Evolutionary conservation across 1,140 invertebrate species (phyloP).

Genomic region (Coptotermes formosanus): DNA sequence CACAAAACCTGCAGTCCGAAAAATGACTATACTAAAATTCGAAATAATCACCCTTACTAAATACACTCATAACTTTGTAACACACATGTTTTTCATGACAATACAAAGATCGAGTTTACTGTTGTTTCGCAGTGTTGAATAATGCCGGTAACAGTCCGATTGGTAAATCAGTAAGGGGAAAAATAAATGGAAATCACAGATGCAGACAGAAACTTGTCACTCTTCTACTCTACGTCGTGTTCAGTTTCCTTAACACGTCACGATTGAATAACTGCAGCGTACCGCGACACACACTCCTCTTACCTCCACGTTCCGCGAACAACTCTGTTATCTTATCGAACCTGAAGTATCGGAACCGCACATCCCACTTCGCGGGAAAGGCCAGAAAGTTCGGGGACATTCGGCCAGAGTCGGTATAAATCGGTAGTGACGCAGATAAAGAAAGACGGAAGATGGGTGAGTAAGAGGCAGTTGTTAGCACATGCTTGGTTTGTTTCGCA

Average conservation of each 20-base stretch:
- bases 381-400: neutral
- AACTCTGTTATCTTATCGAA: neutral
- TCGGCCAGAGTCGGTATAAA: neutral
- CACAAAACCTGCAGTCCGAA: neutral
- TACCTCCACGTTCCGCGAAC: neutral
- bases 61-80: neutral
- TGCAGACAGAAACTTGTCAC: neutral
- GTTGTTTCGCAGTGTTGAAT: neutral
- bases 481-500: neutral
- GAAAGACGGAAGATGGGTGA: neutral
- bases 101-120: neutral
- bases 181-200: neutral
- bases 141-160: neutral
- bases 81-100: neutral
- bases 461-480: neutral
- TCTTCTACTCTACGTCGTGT: neutral
- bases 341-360: neutral
- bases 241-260: neutral
- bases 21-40: neutral
- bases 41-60: neutral
- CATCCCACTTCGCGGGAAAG: slow-evolving; percentile 16
- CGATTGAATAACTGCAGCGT: neutral
- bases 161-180: neutral
- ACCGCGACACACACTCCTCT: neutral
- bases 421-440: neutral